A percentile compares a stretch with the other conserved stretches of the same genome.
Conservation (phyloP, 2,797 vertebrate genomes). For the Leptoclinus maculatus region DNA sequence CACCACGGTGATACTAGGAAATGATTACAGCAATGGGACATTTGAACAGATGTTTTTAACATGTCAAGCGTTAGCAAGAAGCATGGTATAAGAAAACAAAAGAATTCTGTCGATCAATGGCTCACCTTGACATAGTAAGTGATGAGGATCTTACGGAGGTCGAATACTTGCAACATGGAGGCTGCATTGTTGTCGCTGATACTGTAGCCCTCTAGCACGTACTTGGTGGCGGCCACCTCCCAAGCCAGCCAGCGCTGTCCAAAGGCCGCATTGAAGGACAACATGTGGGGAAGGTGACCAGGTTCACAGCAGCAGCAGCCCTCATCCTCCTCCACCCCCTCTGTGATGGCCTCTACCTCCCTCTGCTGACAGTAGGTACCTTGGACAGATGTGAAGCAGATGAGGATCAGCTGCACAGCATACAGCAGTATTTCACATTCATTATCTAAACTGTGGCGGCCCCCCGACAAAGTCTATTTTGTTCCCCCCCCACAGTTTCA, state of each 20-base stretch:
- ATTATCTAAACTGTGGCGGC: neutral
- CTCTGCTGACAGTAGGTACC: constrained; percentile 98
- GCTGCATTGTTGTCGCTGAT: constrained; percentile 99
- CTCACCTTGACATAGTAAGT: constrained; percentile 98
- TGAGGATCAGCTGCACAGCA: neutral
- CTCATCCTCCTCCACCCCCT: constrained; percentile 99
- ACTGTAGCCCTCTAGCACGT: constrained; percentile 97
- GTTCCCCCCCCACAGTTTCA: too few relatives aligned
- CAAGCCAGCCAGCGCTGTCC: constrained; percentile 98
- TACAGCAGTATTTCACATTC: neutral
- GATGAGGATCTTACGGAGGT: constrained; percentile 97
- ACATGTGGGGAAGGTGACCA: constrained; percentile 94
- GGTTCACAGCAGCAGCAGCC: constrained; percentile 99
- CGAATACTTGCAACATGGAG: constrained; percentile 98
- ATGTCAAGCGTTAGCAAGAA: neutral
- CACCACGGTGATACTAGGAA: neutral
- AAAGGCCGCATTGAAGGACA: constrained; percentile 98
- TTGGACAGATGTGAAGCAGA: constrained; percentile 72
- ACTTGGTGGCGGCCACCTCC: constrained; percentile 98
- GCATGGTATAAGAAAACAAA: neutral
- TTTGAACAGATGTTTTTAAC: neutral
- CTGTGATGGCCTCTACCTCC: constrained; percentile 98
- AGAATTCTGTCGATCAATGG: neutral
- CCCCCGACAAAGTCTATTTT: neutral
- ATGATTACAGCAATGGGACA: neutral